phyloP scores from a whole-genome alignment of 2,797 vertebrate species.

The Tapera naevia region DNA sequence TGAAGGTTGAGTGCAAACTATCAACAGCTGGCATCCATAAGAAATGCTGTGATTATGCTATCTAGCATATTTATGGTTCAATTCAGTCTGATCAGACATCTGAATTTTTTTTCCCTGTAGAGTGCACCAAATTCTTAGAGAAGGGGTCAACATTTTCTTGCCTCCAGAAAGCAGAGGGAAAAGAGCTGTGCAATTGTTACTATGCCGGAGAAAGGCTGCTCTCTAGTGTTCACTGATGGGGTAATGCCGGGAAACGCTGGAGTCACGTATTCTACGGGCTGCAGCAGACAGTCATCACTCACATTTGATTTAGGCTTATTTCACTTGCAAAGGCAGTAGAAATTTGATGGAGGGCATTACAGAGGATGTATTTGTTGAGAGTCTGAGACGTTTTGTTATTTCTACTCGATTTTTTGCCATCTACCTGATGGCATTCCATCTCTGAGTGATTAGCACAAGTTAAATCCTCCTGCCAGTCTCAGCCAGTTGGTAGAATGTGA shows the following conservation, averaged over 20 bases:
- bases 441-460: neutral
- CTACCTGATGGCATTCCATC: neutral
- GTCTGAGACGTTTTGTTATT: neutral
- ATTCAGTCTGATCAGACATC: neutral
- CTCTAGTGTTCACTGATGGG: slow-evolving; percentile 58
- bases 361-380: neutral
- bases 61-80: neutral
- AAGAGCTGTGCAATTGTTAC: neutral
- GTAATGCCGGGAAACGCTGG: neutral
- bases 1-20: neutral
- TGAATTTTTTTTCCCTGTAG: neutral
- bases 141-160: neutral
- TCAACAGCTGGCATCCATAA: neutral
- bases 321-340: neutral
- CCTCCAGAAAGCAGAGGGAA: neutral
- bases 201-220: slow-evolving; percentile 55
- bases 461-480: neutral
- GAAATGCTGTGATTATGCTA: neutral
- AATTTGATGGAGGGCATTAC: neutral
- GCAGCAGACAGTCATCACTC: neutral
- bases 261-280: fast-evolving
- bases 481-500: neutral
- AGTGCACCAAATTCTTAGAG: neutral
- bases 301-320: neutral
- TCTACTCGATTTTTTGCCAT: neutral